Conservation (phyloP, 2,797 vertebrate species). For the Coreius guichenoti region DNA sequence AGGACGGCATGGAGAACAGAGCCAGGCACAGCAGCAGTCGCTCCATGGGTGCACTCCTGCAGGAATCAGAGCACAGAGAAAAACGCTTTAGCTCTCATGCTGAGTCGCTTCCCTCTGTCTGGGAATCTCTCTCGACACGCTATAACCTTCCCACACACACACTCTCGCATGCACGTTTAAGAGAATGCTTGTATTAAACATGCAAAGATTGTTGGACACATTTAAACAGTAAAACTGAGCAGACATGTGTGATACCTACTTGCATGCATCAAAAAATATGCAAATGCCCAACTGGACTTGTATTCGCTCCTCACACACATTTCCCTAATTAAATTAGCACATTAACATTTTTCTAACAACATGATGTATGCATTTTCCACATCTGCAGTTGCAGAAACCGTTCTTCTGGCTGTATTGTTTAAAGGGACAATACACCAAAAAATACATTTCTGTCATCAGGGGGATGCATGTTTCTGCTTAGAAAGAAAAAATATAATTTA, state of each 20-base stretch:
- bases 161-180: neutral
- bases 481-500: neutral
- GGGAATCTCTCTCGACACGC: slow-evolving; percentile 2
- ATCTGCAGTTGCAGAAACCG: neutral
- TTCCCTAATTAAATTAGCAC: slow-evolving; percentile 28
- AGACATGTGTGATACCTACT: neutral
- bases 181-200: slow-evolving; percentile 2
- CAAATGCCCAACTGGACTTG: neutral
- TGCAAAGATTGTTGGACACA: slow-evolving; percentile 1
- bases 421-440: neutral
- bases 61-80: slow-evolving; percentile 45
- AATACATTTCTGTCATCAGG: neutral
- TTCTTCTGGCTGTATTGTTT: neutral
- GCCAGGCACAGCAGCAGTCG: slow-evolving; percentile 65
- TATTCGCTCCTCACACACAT: neutral
- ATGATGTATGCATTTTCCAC: neutral
- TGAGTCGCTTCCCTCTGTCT: slow-evolving; percentile 23
- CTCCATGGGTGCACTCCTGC: slow-evolving; percentile 68
- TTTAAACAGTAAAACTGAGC: neutral
- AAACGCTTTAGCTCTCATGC: slow-evolving; percentile 54
- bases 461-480: neutral
- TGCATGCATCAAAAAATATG: neutral
- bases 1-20: slow-evolving; percentile 60
- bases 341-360: neutral
- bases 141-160: neutral